phyloP scores from a whole-genome alignment of 2,113 vertebrate species.

The Hippocampus guttulatus region DNA sequence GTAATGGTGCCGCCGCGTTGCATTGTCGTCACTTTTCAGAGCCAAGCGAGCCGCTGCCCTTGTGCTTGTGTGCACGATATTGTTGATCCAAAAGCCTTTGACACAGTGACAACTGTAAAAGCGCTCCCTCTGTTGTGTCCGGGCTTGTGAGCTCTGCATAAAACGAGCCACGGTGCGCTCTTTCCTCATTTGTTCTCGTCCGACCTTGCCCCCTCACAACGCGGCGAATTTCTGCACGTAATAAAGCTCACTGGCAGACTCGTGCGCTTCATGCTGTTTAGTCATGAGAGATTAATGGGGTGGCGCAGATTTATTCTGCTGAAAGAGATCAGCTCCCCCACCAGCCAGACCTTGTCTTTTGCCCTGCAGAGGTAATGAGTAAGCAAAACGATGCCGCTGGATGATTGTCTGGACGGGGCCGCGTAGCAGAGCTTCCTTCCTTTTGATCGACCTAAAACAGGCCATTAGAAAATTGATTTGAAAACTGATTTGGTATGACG shows the following conservation, averaged over 20 bases:
- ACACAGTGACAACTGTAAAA: constrained; percentile 47
- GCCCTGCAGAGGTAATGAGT: constrained; percentile 42
- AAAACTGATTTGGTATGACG: too few relatives aligned
- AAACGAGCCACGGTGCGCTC: constrained; percentile 42
- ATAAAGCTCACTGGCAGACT: constrained; percentile 41
- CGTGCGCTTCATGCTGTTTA: constrained; percentile 52
- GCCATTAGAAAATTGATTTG: background rate
- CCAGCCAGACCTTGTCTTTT: constrained; percentile 33
- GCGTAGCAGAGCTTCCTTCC: constrained; percentile 15
- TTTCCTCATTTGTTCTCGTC: constrained; percentile 49
- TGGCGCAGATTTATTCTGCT: constrained; percentile 49
- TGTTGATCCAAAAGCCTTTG: constrained; percentile 42
- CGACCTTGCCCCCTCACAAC: constrained; percentile 39
- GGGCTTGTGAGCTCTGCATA: constrained; percentile 45
- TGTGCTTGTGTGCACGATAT: constrained; percentile 18
- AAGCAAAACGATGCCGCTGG: constrained; percentile 30
- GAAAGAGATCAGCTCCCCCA: constrained; percentile 44
- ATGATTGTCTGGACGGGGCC: constrained; percentile 34
- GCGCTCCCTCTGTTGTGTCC: constrained; percentile 25
- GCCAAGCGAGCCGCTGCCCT: constrained; percentile 44
- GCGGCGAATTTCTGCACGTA: constrained; percentile 48
- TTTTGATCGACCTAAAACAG: background rate
- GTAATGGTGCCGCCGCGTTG: constrained; percentile 34
- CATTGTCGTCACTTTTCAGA: constrained; percentile 59
- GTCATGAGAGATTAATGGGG: constrained; percentile 55